Percentiles rank a stretch among this genome's conserved stretches.
Conservation (phyloP, 2,888 invertebrate species). For the Strigamia crassipes region DNA sequence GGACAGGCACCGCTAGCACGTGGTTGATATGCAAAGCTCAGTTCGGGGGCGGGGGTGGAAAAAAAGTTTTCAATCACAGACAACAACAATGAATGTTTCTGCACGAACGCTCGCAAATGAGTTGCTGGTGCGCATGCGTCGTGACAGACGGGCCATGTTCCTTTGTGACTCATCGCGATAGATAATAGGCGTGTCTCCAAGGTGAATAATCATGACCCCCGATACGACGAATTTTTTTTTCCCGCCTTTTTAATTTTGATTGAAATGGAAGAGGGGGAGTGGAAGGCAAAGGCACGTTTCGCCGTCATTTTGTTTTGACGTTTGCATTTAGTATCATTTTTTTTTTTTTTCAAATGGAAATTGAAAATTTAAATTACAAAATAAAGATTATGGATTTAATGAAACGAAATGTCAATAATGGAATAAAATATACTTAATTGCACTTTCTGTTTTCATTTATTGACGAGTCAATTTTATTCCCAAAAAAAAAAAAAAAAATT, state of each 20-base stretch:
- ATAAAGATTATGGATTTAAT: slow-evolving; percentile 11
- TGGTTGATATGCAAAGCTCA: slow-evolving; percentile 47
- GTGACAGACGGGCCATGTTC: slow-evolving; percentile 44
- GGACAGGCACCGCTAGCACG: slow-evolving; percentile 8
- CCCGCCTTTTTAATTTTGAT: slow-evolving; percentile 21
- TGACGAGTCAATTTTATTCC: not conserved
- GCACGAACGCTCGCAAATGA: slow-evolving; percentile 47
- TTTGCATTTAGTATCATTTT: not conserved
- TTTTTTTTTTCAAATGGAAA: not conserved
- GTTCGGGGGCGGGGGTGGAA: slow-evolving; percentile 6
- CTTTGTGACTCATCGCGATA: slow-evolving; percentile 46
- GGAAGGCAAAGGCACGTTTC: not conserved
- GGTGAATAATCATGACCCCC: slow-evolving; percentile 46
- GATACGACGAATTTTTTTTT: slow-evolving; percentile 1
- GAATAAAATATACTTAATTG: not conserved
- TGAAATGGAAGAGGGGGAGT: not conserved
- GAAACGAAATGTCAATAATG: not conserved
- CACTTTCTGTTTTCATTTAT: not conserved
- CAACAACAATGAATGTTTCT: slow-evolving; percentile 48
- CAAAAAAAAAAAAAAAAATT: not conserved
- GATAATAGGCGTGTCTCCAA: slow-evolving; percentile 45
- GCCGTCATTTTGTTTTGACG: slow-evolving; percentile 17
- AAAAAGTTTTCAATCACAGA: slow-evolving; percentile 48
- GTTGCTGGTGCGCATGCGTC: slow-evolving; percentile 20
- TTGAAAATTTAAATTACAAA: slow-evolving; percentile 21